phyloP scores from a whole-genome alignment of 92 coral and sea anemone genomes.

The Umimayanthus chanpuru region DNA sequence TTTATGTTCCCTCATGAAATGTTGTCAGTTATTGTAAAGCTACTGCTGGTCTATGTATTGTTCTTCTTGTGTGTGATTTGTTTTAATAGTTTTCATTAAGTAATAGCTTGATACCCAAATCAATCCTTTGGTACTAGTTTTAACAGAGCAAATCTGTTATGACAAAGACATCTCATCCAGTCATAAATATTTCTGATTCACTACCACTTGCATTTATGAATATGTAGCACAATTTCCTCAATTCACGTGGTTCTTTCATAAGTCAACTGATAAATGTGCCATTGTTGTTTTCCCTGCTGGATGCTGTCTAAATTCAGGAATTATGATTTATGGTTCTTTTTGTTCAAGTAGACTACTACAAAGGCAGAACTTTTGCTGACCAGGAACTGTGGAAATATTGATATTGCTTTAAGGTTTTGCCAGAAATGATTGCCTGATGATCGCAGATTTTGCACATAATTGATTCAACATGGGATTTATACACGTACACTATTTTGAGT shows the following conservation, averaged over 20 bases:
- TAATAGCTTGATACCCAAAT: not conserved
- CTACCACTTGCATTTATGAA: not conserved
- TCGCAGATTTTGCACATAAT: too few relatives aligned
- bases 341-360: too few relatives aligned
- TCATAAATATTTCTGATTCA: not conserved
- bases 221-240: not conserved
- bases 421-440: not conserved
- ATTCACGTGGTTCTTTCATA: not conserved
- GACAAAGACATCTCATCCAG: not conserved
- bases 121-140: not conserved
- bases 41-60: constrained; percentile 18
- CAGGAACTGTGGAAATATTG: not conserved
- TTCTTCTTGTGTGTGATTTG: not conserved
- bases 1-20: not conserved
- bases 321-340: too few relatives aligned
- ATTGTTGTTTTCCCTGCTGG: too few relatives aligned
- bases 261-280: not conserved
- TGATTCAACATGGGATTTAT: not conserved
- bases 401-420: not conserved
- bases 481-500: not conserved
- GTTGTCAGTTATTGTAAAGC: constrained; percentile 10
- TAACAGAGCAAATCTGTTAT: not conserved
- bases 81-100: constrained; percentile 1
- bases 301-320: too few relatives aligned
- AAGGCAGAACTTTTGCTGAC: not conserved